Evolutionary conservation across 2,888 invertebrate species (phyloP).

Genomic region (Diarsia rubi): DNA sequence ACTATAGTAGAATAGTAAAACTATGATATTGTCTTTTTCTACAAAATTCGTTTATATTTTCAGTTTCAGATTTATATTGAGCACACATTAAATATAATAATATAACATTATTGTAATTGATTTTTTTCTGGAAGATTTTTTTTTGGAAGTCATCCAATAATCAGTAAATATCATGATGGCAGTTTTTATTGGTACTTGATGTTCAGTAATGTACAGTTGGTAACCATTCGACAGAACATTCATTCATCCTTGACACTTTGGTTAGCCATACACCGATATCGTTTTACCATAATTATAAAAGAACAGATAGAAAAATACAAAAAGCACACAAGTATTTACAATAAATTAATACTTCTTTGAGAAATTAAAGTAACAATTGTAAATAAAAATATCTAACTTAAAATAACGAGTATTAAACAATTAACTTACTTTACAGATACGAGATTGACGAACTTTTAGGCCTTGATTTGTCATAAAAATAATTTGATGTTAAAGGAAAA

Average conservation of each 20-base stretch:
- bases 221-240: conserved; percentile 44
- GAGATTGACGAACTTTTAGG: conserved; percentile 60
- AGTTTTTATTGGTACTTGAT: conserved; percentile 47
- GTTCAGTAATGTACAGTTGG: conserved; percentile 33
- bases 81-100: conserved; percentile 50
- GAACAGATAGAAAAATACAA: conserved; percentile 59
- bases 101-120: conserved; percentile 42
- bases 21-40: conserved; percentile 62
- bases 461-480: conserved; percentile 40
- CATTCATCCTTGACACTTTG: conserved; percentile 38
- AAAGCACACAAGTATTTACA: conserved; percentile 65
- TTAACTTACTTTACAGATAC: conserved; percentile 51
- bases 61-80: conserved; percentile 62
- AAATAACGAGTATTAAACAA: conserved; percentile 64
- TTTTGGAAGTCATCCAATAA: conserved; percentile 22
- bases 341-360: conserved; percentile 70
- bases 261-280: conserved; percentile 39
- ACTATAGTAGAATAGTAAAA: conserved; percentile 47
- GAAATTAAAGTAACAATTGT: conserved; percentile 67
- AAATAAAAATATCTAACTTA: conserved; percentile 67
- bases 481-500: conserved; percentile 1
- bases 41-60: conserved; percentile 63
- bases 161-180: conserved; percentile 49
- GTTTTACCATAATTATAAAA: conserved; percentile 46
- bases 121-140: conserved; percentile 25